Percentiles rank a stretch among this genome's conserved stretches.
These are phyloP conservation scores for Taenioides sp. DNA, from an alignment of 2,797 vertebrate genomes.

Conservation along the genomic window DNA sequence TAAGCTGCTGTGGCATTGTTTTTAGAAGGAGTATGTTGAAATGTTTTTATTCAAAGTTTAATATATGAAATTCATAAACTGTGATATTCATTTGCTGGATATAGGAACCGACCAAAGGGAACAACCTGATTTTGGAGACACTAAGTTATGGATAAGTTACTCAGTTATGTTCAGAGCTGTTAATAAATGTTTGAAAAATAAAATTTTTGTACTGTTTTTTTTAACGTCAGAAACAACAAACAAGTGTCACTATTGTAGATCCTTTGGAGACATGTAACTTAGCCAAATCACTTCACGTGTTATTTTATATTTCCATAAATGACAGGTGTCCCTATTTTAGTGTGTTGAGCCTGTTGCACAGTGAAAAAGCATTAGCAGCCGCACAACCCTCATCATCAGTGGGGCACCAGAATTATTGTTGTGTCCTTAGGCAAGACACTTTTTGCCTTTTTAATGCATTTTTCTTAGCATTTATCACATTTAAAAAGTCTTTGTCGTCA, in stretches of 20 bases:
- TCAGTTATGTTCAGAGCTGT: neutral
- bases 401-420: too few relatives aligned
- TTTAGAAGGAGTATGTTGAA: neutral
- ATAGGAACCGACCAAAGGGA: constrained; percentile 3
- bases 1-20: constrained; percentile 5
- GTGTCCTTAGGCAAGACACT: too few relatives aligned
- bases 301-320: too few relatives aligned
- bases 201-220: neutral
- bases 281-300: too few relatives aligned
- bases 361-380: too few relatives aligned
- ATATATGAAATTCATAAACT: neutral
- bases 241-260: neutral
- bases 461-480: too few relatives aligned
- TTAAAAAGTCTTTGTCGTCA: too few relatives aligned
- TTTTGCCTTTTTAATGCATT: too few relatives aligned
- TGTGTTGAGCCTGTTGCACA: too few relatives aligned
- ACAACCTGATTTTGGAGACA: neutral
- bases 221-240: neutral
- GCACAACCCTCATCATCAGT: too few relatives aligned
- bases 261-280: neutral
- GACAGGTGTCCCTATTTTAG: too few relatives aligned
- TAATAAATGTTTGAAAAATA: neutral
- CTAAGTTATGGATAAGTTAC: neutral
- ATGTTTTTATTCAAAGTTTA: neutral
- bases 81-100: constrained; percentile 1